Base-by-base conservation (phyloP, 2,888 invertebrate genomes). In the Oscheius onirici region DNA sequence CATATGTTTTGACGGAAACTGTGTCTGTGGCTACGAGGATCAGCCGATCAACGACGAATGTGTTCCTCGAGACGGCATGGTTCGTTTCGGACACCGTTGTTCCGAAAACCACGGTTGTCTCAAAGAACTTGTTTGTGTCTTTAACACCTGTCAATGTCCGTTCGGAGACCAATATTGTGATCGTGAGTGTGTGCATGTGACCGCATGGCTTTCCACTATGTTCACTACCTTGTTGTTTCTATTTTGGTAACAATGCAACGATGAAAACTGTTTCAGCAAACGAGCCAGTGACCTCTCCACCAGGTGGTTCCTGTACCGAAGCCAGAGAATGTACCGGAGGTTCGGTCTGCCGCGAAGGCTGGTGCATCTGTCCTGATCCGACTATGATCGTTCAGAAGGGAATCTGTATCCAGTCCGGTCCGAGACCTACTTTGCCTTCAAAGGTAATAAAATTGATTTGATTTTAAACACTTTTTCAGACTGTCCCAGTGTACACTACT, bases 361-460 rank as follows among this genome's bases (percentile, higher is more conserved):
- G 84, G 84, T 87, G 87, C 60, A 82, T 87, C 52, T 87, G 87
- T 69, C 87, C 86, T 17, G 84, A 87, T 54, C 60, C 80, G 15
- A 69, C 75, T 15, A 86, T 87, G 85, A 76, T 84, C 69, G 83
- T 85, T 13, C 73, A 78, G 54, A 75, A 77, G 26, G 86, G 86
- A 61, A 72, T 78, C 26, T 87, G 86, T 68, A 82, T 84, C 24
- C 82, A 80, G 60, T 72, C 78, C 0, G 76, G 76, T 63, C 73
- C 75, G 26, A 75, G 72, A 52, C 78, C 80, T 54, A 80, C 81
- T 22, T 52, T 78, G 10, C 81, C 79, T 51, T 75, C 78, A 40
- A 76, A 69, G 66, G 77, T 77, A 68, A 44, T 46, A 20, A 5
- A 10, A 5, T 46, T 46, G 46, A 10, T 46, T 46, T 41, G 5